Base-by-base conservation (phyloP, 2,113 vertebrate genomes). In the Albula goreensis region DNA sequence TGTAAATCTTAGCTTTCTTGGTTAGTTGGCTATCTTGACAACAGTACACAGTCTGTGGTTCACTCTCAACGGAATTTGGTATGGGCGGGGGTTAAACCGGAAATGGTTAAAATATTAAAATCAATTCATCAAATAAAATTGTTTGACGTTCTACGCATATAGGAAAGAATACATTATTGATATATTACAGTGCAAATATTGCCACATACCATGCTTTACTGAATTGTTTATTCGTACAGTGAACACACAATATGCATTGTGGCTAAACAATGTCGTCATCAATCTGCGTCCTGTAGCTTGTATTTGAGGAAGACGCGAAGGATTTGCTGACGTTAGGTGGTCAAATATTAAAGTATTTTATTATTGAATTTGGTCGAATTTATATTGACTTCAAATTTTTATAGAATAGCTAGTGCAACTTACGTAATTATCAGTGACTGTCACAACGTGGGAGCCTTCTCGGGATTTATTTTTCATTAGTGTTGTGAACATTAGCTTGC, bases 261-360 rank as follows among this genome's bases (percentile, higher is more conserved):
- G 50, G 11, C 9, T 2, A 41, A 63, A 12, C 2, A 0, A 7
- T 84, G 81, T 78, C 90, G 93, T 93, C 91, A 93, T 93, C 84
- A 78, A 52, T 50, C 0, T 82, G 92, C 93, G 94, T 90, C 93
- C 8, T 13, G 22, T n/a, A 5, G 63, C n/a, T 31, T 10, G 48
- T 19, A 51, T 12, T 87, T 17, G 85, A 85, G 17, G 91, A 90
- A 92, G 70, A 94, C 41, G 84, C 9, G 6, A 77, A 48, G 41
- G 48, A 15, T 66, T 74, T n/a, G 70, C n/a, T 1, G 10, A 25
- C n/a, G 70, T 22, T 74, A 74, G 22, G 92, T 94, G 92, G 92
- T 17, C 5, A 70, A 70, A 70, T 70, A 70, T 70, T 70, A 70
- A 70, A 25, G 9, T 74, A 31, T 5, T 0, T 6, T 25, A n/a